Evolutionary conservation across 30 jellyfish, hydroid and myxozoan species (phyloP), one percentile per base, ranked within the genome.

Genomic region (Aurelia sp.): DNA sequence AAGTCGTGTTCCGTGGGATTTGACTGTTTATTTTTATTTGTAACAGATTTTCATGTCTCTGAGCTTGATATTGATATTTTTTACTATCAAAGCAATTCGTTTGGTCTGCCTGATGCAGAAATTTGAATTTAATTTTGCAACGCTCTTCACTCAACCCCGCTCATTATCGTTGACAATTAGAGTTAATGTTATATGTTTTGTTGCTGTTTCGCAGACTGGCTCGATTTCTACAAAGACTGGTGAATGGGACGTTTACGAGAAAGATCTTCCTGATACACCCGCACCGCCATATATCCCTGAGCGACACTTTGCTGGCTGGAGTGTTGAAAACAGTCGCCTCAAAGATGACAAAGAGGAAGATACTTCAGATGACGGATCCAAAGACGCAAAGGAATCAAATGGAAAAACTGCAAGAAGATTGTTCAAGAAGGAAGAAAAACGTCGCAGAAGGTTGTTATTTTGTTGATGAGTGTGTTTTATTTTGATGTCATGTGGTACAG

Each of bases 221-320:
- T 81, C 93, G 16, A 47, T 89, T 18, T 48, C 95, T 3, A 76
- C 87, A 51, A 76, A 59, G 59, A 76, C 95, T 18, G 97, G 97
- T 13, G 97, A 90, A 16, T 90, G 97, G 97, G 96, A 90, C 30
- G 92, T 90, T 3, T 79, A 74, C 70, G 95, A 82, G 8, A 90
- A 90, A 58, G 91, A 81, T 22, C 68, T 60, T 38, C 59, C 38
- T 15, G 96, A 66, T 17, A 70, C 72, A 22, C 77, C 85, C 13
- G 22, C 81, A 30, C 83, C 82, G 11, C 89, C 91, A 7, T 47
- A 60, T 21, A 53, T 84, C 24, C 90, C 80, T 22, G 97, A 82
- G 77, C 90, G 97, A 70, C 97, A 90, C 69, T 81, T 76, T 67
- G 97, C 95, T 30, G 97, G 97, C 16, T 90, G 97, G 97, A 76